Evolutionary conservation across 2,113 vertebrate species (phyloP), one percentile per base, ranked within the genome.

Genomic region (Oceanites oceanicus): DNA sequence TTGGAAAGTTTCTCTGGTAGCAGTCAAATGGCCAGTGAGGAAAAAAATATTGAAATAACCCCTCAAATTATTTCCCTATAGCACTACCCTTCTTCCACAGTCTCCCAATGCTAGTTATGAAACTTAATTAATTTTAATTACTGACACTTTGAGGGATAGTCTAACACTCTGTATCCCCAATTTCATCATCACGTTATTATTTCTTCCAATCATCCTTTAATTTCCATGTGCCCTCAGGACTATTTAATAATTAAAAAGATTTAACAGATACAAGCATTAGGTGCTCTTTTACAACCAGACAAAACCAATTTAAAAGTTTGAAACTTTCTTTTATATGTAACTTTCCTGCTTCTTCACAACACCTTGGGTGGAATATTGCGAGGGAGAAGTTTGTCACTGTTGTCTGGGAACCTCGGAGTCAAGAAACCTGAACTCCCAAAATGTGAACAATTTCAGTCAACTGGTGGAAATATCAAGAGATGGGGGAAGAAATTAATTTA

Each of bases 191-290:
- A 92, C 0, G 8, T 91, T 93, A 86, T 83, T 95, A 94, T 97
- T 96, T 92, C 93, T 97, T 94, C 89, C 70, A 91, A 83, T 92
- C 71, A 90, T 63, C 53, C 95, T 95, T 91, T 85, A 84, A 96
- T 97, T 96, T 96, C 47, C 68, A 94, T 91, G 50, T 83, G 58
- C 81, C 81, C 76, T 81, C 74, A 58, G 59, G 75, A 94, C 66
- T 68, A 85, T 85, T 95, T 85, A 96, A 94, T 84, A 94, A 93
- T 77, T 93, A 88, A 94, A 94, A 83, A 52, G 25, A 65, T 92
- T 91, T 91, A 89, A 88, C 68, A 76, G 84, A 81, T 72, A 67
- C 47, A 92, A 95, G 79, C n/a, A 76, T 59, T 29, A 93, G 52
- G 34, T 50, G 22, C 25, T 77, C 56, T 75, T 94, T 94, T 63